A percentile compares a stretch with the other conserved stretches of the same genome.
These are phyloP conservation scores for Sanderia malayensis DNA, from an alignment of 30 jellyfish, hydroid and myxozoan genomes.

Conservation along the genomic window DNA sequence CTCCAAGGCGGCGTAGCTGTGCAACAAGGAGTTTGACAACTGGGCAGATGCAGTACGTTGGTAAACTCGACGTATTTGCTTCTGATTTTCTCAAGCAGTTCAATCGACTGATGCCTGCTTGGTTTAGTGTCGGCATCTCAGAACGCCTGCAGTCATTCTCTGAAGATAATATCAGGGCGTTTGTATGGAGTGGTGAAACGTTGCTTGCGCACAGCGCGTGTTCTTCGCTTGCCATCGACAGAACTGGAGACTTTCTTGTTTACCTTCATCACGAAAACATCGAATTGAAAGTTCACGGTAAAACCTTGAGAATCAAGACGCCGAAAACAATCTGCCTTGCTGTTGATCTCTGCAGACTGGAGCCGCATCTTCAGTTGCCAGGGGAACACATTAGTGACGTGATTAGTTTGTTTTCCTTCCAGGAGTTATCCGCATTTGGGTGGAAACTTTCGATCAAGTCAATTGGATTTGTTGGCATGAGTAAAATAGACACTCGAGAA, in stretches of 20 bases:
- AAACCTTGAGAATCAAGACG: constrained; percentile 30
- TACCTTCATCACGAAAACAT: constrained; percentile 55
- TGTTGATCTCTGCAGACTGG: constrained; percentile 67
- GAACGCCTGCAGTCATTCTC: constrained; percentile 35
- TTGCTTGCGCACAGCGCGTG: constrained; percentile 39
- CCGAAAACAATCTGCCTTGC: constrained; percentile 60
- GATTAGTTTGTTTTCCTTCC: constrained; percentile 48
- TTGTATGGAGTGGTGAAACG: constrained; percentile 44
- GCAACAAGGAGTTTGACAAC: constrained; percentile 8
- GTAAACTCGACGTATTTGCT: constrained; percentile 48
- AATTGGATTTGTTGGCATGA: constrained; percentile 58
- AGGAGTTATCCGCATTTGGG: constrained; percentile 60
- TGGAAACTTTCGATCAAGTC: constrained; percentile 59
- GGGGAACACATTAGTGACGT: constrained; percentile 35
- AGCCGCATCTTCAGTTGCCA: constrained; percentile 74
- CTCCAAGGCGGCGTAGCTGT: constrained; percentile 25
- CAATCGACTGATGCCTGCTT: constrained; percentile 68
- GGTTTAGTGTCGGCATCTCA: constrained; percentile 56
- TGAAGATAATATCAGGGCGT: constrained; percentile 60
- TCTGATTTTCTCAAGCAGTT: constrained; percentile 50
- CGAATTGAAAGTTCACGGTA: constrained; percentile 43
- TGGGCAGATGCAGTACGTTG: constrained; percentile 59
- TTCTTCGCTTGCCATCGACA: constrained; percentile 65
- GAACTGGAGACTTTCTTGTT: constrained; percentile 39
- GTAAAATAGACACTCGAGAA: constrained; percentile 27